A percentile compares a stretch with the other conserved stretches of the same genome.
These are phyloP conservation scores for Ameiurus melas DNA, from an alignment of 2,113 vertebrate genomes.

Conservation along the genomic window DNA sequence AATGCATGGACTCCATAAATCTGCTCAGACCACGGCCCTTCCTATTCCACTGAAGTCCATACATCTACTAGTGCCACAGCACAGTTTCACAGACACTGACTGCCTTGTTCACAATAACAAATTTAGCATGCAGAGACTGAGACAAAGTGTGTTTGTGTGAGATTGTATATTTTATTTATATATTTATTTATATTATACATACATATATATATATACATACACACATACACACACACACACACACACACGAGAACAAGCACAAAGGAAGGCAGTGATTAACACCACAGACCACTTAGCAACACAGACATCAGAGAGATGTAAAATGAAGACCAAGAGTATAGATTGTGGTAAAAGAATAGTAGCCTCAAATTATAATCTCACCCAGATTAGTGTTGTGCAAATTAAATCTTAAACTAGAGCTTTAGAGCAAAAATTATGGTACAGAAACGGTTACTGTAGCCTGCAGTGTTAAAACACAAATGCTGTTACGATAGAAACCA, in stretches of 20 bases:
- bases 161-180: too few species aligned
- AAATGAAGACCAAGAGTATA: background rate
- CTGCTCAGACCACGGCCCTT: conserved; percentile 47
- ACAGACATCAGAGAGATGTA: background rate
- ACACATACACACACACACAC: too few species aligned
- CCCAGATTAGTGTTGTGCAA: background rate
- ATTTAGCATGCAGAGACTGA: conserved; percentile 56
- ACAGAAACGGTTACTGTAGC: background rate
- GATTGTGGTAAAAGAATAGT: background rate
- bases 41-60: conserved; percentile 54
- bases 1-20: conserved; percentile 72
- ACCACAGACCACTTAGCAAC: conserved; percentile 3
- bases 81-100: conserved; percentile 56
- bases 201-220: too few species aligned
- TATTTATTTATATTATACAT: too few species aligned
- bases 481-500: conserved; percentile 35
- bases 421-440: conserved; percentile 43
- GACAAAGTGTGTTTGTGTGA: too few species aligned
- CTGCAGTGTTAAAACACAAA: conserved; percentile 17
- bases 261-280: background rate
- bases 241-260: background rate
- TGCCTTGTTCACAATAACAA: conserved; percentile 61
- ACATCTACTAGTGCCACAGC: conserved; percentile 58
- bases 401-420: background rate
- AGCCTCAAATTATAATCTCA: background rate